These are phyloP conservation scores for Murina feae DNA, from an alignment of 2,113 vertebrate species.

Conservation along the genomic window DNA sequence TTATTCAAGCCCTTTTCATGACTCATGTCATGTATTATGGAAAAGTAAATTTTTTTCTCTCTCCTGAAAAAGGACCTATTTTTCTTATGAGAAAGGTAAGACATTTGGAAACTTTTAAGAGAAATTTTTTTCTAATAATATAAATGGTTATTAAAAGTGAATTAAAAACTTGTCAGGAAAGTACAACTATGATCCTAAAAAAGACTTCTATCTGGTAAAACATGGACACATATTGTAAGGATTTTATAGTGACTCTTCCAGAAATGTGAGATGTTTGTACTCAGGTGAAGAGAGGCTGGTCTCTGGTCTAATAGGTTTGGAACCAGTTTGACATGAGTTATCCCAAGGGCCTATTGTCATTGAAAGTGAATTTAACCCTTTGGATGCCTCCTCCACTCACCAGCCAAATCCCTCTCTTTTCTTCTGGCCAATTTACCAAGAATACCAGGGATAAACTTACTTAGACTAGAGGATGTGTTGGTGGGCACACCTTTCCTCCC, in stretches of 20 bases:
- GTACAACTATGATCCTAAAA: conserved; percentile 23
- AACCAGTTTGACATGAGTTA: neutral
- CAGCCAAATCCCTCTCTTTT: neutral
- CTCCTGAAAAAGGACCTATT: conserved; percentile 3
- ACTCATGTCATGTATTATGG: conserved; percentile 52
- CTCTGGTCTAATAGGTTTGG: neutral
- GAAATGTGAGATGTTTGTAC: neutral
- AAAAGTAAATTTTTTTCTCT: conserved; percentile 51
- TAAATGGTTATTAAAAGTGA: conserved; percentile 45
- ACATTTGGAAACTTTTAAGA: conserved; percentile 49
- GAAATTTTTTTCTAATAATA: conserved; percentile 45
- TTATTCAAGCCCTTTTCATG: conserved; percentile 47
- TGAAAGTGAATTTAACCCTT: neutral
- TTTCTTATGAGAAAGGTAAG: conserved; percentile 44
- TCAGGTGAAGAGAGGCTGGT: neutral
- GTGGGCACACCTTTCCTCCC: neutral
- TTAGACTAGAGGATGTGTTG: neutral
- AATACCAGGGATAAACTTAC: neutral
- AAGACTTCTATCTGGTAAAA: neutral
- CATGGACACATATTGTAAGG: neutral
- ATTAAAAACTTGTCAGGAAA: conserved; percentile 39
- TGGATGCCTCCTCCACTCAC: neutral
- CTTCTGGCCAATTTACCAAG: conserved; percentile 2
- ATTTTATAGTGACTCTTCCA: neutral
- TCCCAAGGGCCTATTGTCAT: neutral